Base-by-base conservation (phyloP, 2,888 invertebrate species). In the Eupithecia centaureata region DNA sequence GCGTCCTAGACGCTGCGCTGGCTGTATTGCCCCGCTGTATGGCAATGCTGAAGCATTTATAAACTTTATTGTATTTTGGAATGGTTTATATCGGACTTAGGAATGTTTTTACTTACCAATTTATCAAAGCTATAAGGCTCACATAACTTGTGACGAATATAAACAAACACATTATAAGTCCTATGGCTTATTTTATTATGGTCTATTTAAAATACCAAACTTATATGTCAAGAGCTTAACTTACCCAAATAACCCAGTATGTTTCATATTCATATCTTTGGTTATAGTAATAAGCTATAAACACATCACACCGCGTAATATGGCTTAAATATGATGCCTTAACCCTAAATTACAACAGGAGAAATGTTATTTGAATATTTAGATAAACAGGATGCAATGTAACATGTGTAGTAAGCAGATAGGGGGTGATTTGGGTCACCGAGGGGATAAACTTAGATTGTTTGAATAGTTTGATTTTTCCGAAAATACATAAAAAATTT, bases 21-120 rank as follows among this genome's bases (percentile, higher is more conserved):
- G n/a, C n/a, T n/a, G n/a, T n/a, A n/a, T n/a, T n/a, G n/a, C n/a
- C n/a, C n/a, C n/a, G n/a, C n/a, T n/a, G n/a, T n/a, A n/a, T n/a
- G n/a, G n/a, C n/a, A n/a, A n/a, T n/a, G n/a, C n/a, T n/a, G n/a
- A n/a, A n/a, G n/a, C n/a, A n/a, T n/a, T n/a, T n/a, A n/a, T n/a
- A n/a, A n/a, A n/a, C n/a, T n/a, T n/a, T n/a, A n/a, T n/a, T n/a
- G 28, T 54, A n/a, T 22, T 30, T 59, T 28, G 64, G 64, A 64
- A 64, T 64, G 64, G 35, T 52, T 47, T 13, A 8, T 52, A 10
- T 27, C 27, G 13, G 25, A 52, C 15, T 27, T 7, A 27, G 52
- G 52, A 52, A 52, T 52, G 52, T 27, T 1, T 27, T 51, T 25
- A n/a, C n/a, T n/a, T 47, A 52, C 52, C 27, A 27, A 52, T 52